Evolutionary conservation across 92 coral and sea anemone genomes (phyloP), one percentile per base, ranked within the genome.

Genomic region (Zoanthus solanderi): DNA sequence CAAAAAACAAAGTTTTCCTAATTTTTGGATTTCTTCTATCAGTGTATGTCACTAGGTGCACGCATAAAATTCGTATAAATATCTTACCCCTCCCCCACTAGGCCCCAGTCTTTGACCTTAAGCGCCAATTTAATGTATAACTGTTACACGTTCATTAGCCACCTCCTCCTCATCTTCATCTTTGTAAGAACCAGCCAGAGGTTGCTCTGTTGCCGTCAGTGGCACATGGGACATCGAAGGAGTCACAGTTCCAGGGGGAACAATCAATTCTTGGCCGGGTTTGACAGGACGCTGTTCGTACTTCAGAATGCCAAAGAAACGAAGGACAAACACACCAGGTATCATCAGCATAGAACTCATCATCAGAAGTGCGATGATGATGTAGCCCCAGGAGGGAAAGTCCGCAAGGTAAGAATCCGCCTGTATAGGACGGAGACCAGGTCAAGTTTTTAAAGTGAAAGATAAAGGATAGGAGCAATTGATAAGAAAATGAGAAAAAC

Each of bases 361-460:
- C 73, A 92, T 88, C 61, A 96, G 86, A 29, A 96, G 54, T 14
- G 94, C 88, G 63, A 94, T 93, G 88, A 92, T 69, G 9, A 90
- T 83, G 54, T 89, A 86, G 11, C 94, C 98, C 97, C 97, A 96
- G 0, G 84, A 69, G 2, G 98, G 98, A 57, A 90, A 94, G 32
- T 77, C 68, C 0, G 89, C 85, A 31, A 75, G 86, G 23, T 18
- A 50, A 11, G 93, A 94, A 52, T 94, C 95, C 17, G 92, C 94
- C 98, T 96, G 69, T 69, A 12, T 69, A 11, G 75, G 45, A 31
- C 42, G 3, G 69, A 61, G 15, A 14, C 72, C 44, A 28, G 23
- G 45, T 73, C 53, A 73, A 17, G 44, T 53, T 9, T 42, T 46
- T 34, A 34, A 1, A 34, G 42, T 34, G 42, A 34, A 34, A 34